These are phyloP conservation scores for Phacellophora camtschatica DNA, from an alignment of 30 jellyfish, hydroid and myxozoan species.

Conservation along the genomic window DNA sequence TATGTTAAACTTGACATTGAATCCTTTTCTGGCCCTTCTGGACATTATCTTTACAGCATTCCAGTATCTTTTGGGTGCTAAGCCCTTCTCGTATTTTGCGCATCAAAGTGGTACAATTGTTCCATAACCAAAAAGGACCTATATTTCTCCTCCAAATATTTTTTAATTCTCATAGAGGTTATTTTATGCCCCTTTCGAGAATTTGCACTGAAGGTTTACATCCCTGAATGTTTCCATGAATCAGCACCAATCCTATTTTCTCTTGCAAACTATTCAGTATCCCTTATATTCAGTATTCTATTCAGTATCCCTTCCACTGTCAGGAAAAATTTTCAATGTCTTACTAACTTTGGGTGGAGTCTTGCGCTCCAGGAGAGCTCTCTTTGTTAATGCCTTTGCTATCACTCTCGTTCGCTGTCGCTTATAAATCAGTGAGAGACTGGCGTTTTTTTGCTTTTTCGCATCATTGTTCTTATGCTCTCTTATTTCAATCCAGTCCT, in stretches of 20 bases:
- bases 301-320: neutral
- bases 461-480: neutral
- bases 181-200: conserved; percentile 3
- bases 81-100: neutral
- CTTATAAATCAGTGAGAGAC: neutral
- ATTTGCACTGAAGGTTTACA: conserved; percentile 7
- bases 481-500: neutral
- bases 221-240: conserved; percentile 8
- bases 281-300: too few species aligned
- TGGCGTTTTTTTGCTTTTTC: neutral
- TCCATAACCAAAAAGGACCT: neutral
- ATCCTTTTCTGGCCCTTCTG: conserved; percentile 18
- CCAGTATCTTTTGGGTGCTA: conserved; percentile 13
- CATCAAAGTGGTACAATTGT: conserved; percentile 4
- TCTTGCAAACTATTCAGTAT: neutral
- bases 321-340: neutral
- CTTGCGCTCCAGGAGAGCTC: neutral
- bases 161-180: conserved; percentile 4
- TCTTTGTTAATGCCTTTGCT: neutral
- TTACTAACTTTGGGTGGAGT: neutral
- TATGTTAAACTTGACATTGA: conserved; percentile 2
- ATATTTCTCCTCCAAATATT: conserved; percentile 7
- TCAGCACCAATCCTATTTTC: conserved; percentile 9
- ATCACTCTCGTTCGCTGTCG: neutral
- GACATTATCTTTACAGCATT: conserved; percentile 8